phyloP scores from a whole-genome alignment of 1,140 invertebrate genomes.

The Drosophila sechellia region DNA sequence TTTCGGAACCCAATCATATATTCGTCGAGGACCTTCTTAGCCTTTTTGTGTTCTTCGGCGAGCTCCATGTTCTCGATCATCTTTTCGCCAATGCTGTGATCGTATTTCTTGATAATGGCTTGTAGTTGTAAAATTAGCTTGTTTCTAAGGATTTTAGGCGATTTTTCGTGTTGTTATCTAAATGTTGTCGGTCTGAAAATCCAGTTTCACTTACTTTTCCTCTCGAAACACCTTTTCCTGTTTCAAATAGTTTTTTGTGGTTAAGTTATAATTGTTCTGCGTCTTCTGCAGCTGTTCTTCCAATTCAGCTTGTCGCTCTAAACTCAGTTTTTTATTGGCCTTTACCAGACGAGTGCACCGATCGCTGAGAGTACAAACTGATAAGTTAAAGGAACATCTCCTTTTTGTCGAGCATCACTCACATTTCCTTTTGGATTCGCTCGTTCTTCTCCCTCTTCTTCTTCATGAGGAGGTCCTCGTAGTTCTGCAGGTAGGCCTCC shows the following conservation, averaged over 20 bases:
- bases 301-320: conserved; percentile 39
- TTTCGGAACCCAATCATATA: conserved; percentile 32
- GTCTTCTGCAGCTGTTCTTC: conserved; percentile 22
- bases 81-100: conserved; percentile 50
- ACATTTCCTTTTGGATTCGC: conserved; percentile 47
- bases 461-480: conserved; percentile 15
- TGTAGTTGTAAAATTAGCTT: conserved; percentile 56
- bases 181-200: background rate
- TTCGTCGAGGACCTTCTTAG: conserved; percentile 15
- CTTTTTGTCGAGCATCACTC: conserved; percentile 3
- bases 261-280: background rate
- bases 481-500: conserved; percentile 17
- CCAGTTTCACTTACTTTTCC: conserved; percentile 50
- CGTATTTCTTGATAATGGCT: conserved; percentile 57
- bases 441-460: conserved; percentile 39
- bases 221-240: conserved; percentile 26
- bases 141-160: conserved; percentile 22
- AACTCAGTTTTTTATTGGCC: conserved; percentile 27
- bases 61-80: conserved; percentile 46
- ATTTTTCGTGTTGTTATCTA: too few species aligned
- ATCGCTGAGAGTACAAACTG: conserved; percentile 26
- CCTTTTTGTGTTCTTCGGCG: conserved; percentile 15
- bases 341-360: conserved; percentile 12
- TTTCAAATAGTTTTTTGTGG: background rate
- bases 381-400: background rate